Conservation (phyloP, 1,140 invertebrate genomes). For the Leguminivora glycinivorella region DNA sequence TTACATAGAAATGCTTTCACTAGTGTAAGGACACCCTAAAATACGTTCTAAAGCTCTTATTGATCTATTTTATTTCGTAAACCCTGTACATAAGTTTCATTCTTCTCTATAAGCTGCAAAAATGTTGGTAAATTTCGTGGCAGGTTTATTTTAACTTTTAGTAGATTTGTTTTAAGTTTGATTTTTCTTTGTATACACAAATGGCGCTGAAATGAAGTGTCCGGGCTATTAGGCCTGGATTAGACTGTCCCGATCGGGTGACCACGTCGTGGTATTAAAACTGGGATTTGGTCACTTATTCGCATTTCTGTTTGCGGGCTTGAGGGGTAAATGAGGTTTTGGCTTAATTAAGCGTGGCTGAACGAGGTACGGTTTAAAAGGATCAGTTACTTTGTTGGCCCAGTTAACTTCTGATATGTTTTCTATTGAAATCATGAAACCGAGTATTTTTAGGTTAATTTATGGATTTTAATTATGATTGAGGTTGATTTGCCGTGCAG, state of each 20-base stretch:
- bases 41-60: slow-evolving; percentile 45
- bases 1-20: slow-evolving; percentile 76
- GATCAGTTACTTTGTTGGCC: neutral
- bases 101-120: slow-evolving; percentile 24
- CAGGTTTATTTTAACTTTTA: neutral
- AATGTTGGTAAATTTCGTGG: neutral
- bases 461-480: no score
- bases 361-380: neutral
- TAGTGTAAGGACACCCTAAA: slow-evolving; percentile 56
- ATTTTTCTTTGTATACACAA: slow-evolving; percentile 5
- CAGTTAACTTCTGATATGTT: neutral
- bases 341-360: slow-evolving; percentile 11
- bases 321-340: slow-evolving; percentile 9
- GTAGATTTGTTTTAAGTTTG: neutral
- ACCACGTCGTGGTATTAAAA: slow-evolving; percentile 67
- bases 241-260: slow-evolving; percentile 66
- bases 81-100: slow-evolving; percentile 22
- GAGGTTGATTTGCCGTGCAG: no score
- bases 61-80: slow-evolving; percentile 37
- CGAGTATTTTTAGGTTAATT: neutral
- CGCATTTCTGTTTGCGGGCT: slow-evolving; percentile 52
- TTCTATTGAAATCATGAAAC: neutral
- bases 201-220: slow-evolving; percentile 47
- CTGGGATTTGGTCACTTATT: slow-evolving; percentile 72
- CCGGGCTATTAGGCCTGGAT: slow-evolving; percentile 66